phyloP scores from a whole-genome alignment of 2,113 vertebrate species.

The Melierax canorus region DNA sequence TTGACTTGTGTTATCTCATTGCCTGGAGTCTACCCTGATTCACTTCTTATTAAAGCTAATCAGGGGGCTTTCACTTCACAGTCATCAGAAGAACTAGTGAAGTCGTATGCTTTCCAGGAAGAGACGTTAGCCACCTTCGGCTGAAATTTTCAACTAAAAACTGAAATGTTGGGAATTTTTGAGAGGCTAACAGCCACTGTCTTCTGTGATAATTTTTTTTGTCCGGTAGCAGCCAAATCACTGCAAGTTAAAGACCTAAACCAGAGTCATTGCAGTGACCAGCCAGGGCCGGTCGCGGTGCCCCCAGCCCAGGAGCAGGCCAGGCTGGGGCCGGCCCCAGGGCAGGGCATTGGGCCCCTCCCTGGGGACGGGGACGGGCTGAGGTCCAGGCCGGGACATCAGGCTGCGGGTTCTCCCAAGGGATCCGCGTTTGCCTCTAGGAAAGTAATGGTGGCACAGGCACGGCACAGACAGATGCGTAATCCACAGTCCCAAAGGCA shows the following conservation, averaged over 20 bases:
- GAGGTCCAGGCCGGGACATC: not conserved
- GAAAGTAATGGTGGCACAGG: not conserved
- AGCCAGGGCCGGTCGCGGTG: not conserved
- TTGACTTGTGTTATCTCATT: not conserved
- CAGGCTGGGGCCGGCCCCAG: not conserved
- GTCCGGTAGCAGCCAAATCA: not conserved
- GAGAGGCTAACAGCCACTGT: not conserved
- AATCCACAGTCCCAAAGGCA: not conserved
- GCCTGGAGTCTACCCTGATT: not conserved
- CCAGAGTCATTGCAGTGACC: not conserved
- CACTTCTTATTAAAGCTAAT: not conserved
- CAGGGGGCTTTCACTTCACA: not conserved
- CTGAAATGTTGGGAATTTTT: not conserved
- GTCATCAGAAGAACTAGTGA: not conserved
- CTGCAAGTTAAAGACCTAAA: not conserved
- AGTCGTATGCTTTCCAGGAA: not conserved
- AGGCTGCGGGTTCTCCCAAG: not conserved
- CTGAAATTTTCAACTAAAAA: not conserved
- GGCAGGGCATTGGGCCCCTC: not conserved
- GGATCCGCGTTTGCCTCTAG: not conserved
- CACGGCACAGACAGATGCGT: not conserved
- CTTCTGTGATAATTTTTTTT: not conserved
- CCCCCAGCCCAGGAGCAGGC: not conserved
- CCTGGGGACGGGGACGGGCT: not conserved
- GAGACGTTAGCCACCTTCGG: not conserved